Percentiles rank a stretch among this genome's conserved stretches.
phyloP scores from a whole-genome alignment of 2,113 vertebrate species.

The Acanthisitta chloris region DNA sequence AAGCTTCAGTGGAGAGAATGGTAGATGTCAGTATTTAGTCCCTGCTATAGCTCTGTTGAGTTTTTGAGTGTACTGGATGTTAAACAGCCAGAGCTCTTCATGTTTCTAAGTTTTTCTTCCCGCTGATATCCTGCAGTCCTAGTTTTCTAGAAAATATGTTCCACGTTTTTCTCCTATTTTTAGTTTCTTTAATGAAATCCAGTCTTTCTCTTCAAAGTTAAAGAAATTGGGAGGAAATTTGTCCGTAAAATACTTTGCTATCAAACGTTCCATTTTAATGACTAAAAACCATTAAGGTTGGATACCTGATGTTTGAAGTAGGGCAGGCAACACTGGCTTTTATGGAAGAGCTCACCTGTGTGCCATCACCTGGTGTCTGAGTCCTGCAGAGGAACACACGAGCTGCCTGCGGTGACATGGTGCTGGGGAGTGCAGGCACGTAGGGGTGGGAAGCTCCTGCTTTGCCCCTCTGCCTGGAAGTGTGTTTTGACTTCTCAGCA shows the following conservation, averaged over 20 bases:
- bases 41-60: background rate
- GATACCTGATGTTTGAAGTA: background rate
- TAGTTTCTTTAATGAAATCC: conserved; percentile 21
- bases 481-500: background rate
- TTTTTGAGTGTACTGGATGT: background rate
- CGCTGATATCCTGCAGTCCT: background rate
- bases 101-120: background rate
- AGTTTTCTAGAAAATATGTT: background rate
- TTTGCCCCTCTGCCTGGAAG: background rate
- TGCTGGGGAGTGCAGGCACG: background rate
- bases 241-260: background rate
- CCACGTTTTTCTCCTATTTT: conserved; percentile 14
- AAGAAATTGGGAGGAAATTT: background rate
- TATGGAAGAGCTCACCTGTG: background rate
- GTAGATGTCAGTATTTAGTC: background rate
- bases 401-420: rapidly evolving
- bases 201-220: background rate
- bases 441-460: background rate
- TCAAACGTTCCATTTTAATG: background rate
- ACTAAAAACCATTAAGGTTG: background rate
- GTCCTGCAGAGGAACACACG: rapidly evolving
- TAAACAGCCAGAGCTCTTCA: background rate
- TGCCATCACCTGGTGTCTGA: background rate
- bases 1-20: background rate
- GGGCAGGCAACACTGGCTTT: background rate